These are phyloP conservation scores for Macrosoma leucophasiata DNA, from an alignment of 2,888 invertebrate species.

Conservation along the genomic window DNA sequence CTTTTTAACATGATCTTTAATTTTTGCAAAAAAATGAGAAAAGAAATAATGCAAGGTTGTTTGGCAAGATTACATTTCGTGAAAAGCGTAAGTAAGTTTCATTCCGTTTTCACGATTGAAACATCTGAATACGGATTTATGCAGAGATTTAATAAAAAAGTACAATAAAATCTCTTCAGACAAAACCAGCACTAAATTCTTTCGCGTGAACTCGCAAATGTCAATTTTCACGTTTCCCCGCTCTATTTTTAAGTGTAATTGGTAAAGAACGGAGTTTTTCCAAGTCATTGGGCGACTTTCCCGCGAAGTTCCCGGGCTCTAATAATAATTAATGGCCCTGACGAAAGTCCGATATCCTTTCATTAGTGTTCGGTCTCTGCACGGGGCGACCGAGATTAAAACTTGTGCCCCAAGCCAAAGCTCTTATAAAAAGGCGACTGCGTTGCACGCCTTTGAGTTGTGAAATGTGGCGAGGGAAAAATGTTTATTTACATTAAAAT, in stretches of 20 bases:
- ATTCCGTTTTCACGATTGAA: too few species aligned
- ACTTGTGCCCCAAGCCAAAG: slow-evolving; percentile 53
- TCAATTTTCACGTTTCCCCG: slow-evolving; percentile 38
- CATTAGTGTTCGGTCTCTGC: slow-evolving; percentile 62
- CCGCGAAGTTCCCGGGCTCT: slow-evolving; percentile 54
- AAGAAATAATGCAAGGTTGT: too few species aligned
- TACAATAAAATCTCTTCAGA: background rate
- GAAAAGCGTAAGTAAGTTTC: too few species aligned
- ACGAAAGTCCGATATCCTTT: slow-evolving; percentile 73
- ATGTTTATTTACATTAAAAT: slow-evolving; percentile 23
- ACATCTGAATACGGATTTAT: too few species aligned
- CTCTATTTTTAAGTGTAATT: slow-evolving; percentile 54
- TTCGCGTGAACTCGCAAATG: too few species aligned
- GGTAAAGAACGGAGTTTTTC: slow-evolving; percentile 61
- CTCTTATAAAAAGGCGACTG: slow-evolving; percentile 49
- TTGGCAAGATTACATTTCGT: too few species aligned
- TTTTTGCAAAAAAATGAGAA: too few species aligned
- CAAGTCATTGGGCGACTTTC: slow-evolving; percentile 60
- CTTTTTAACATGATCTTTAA: too few species aligned
- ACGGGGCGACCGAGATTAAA: slow-evolving; percentile 63
- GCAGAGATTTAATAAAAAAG: too few species aligned
- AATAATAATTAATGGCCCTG: slow-evolving; percentile 72
- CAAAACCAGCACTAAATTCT: background rate
- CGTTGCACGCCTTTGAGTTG: slow-evolving; percentile 46
- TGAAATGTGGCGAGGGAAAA: slow-evolving; percentile 36